These are phyloP conservation scores for Frankliniella fusca DNA, from an alignment of 2,888 invertebrate species.

Conservation along the genomic window DNA sequence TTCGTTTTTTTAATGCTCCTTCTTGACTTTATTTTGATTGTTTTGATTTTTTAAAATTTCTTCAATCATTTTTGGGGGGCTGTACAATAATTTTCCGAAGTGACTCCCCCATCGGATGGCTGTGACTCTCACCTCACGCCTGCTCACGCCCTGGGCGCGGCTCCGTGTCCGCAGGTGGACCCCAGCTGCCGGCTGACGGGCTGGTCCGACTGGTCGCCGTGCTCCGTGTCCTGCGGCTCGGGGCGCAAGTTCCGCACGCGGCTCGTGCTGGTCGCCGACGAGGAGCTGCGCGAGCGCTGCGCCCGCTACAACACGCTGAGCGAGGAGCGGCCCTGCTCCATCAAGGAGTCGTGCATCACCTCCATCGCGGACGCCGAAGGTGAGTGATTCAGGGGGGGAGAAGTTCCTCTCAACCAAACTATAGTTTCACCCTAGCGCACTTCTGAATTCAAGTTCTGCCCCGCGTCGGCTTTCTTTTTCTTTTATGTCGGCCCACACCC, in stretches of 20 bases:
- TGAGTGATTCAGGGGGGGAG: no score
- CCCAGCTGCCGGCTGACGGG: conserved; percentile 65
- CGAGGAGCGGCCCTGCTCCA: conserved; percentile 23
- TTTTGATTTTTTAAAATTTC: no score
- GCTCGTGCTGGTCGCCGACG: conserved; percentile 59
- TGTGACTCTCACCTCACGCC: no score
- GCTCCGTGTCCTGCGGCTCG: conserved; percentile 81
- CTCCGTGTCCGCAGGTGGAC: conserved; percentile 43
- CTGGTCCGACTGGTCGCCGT: conserved; percentile 92
- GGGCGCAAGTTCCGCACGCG: conserved; percentile 72
- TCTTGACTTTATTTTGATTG: no score
- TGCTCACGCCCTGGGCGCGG: background rate
- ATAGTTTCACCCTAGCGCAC: no score
- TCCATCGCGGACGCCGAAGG: background rate
- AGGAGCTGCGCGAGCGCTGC: background rate
- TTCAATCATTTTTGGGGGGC: no score
- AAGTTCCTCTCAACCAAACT: background rate
- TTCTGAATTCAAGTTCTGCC: no score
- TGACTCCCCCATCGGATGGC: no score
- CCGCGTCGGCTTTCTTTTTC: no score
- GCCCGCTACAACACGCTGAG: conserved; percentile 7
- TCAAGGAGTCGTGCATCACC: conserved; percentile 10
- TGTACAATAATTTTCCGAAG: no score
- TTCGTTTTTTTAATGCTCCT: no score
- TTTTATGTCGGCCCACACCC: no score